phyloP scores from a whole-genome alignment of 2,888 invertebrate genomes.

The Melieria omissa region DNA sequence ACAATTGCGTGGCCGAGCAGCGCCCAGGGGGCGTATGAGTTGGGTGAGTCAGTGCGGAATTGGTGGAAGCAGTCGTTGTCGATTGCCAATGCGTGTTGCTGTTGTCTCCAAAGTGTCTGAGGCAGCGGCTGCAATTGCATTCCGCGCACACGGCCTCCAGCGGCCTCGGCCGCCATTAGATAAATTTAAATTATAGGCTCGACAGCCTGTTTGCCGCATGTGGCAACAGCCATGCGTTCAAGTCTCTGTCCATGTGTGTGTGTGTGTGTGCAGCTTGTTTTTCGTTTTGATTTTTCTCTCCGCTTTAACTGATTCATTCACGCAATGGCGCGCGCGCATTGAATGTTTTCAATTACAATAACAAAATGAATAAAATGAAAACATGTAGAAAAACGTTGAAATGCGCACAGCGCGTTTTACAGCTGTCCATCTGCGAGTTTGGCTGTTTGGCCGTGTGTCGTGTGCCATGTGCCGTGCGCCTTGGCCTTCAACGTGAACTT shows the following conservation, averaged over 20 bases:
- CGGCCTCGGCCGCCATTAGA: no score
- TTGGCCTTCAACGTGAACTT: conserved; percentile 47
- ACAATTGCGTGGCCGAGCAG: background rate
- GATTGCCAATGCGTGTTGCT: conserved; percentile 14
- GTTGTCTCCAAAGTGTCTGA: conserved; percentile 21
- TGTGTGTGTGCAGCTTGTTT: background rate
- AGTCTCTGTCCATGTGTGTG: background rate
- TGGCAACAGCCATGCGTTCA: background rate
- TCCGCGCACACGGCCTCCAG: no score
- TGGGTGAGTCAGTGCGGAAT: conserved; percentile 15
- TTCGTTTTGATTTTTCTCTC: background rate
- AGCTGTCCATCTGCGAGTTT: no score
- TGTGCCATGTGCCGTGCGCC: conserved; percentile 5
- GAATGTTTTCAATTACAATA: background rate
- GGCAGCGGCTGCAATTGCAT: background rate
- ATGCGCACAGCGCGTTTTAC: no score
- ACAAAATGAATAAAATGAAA: no score
- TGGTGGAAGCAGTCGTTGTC: background rate
- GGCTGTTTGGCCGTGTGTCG: background rate
- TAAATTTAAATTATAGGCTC: background rate
- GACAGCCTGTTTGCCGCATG: background rate
- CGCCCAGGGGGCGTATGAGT: background rate
- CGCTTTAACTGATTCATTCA: conserved; percentile 33
- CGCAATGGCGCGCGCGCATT: conserved; percentile 17
- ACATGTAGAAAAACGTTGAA: no score